Base-by-base conservation (phyloP, 2,113 vertebrate genomes). In the Scatophagus argus region DNA sequence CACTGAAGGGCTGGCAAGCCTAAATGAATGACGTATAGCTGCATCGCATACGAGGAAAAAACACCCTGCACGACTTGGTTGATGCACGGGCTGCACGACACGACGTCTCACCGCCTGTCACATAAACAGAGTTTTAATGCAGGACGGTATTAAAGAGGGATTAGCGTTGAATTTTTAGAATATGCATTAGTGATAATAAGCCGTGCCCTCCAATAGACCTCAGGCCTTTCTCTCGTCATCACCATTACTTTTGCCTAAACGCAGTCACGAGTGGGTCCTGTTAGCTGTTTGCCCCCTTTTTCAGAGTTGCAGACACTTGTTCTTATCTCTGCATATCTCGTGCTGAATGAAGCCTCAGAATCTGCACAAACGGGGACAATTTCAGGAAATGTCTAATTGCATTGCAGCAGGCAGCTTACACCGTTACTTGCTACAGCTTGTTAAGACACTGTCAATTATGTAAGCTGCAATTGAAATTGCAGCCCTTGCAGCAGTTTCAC, bases 11-110 rank as follows among this genome's bases (percentile, higher is more conserved):
- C 82, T 78, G 83, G 85, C 84, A 87, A n/a, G 70, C 78, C 81
- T 74, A 69, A 85, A 82, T 86, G 76, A 79, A 90, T 93, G 92
- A 93, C 92, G 92, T 92, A 89, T 81, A 84, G 89, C 88, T 88
- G 77, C 86, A 82, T 87, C 69, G 68, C 72, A 84, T 17, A 82
- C 36, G 61, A 63, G 44, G 79, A 74, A 75, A 73, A 69, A 74
- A 76, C 43, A 41, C 52, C 41, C 70, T 69, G 72, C 71, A 74
- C 41, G 72, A 84, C 62, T 72, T 68, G 10, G n/a, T 34, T 47
- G 43, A 73, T 44, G 72, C 76, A 69, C 59, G 38, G 74, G 64
- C 69, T 84, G 75, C 84, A 59, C 44, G 6, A 31, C 69, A 44
- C 21, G 10, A 59, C 19, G 46, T 2, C 6, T 36, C 1, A 3